Evolutionary conservation across 2,797 vertebrate genomes (phyloP).

Genomic region (Myioborus miniatus): DNA sequence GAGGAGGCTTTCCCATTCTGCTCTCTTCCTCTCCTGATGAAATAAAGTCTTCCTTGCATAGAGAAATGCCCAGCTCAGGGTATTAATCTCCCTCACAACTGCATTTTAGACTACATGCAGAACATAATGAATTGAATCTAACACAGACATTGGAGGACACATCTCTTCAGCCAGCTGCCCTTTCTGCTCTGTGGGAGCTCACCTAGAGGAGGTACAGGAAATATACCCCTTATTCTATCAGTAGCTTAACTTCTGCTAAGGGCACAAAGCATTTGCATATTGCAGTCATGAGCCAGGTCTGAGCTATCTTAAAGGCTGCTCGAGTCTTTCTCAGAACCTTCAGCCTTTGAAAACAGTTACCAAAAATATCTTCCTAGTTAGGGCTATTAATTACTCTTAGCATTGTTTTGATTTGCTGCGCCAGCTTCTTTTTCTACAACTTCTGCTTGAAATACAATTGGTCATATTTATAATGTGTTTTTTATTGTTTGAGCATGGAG

Average conservation of each 20-base stretch:
- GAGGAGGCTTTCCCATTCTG: neutral
- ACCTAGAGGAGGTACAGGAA: neutral
- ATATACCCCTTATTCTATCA: neutral
- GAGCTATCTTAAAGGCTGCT: neutral
- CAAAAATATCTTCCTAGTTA: neutral
- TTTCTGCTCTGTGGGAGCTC: neutral
- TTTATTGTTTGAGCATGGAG: neutral
- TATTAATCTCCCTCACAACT: neutral
- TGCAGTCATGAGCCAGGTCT: rapidly evolving
- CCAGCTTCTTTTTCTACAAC: neutral
- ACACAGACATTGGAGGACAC: neutral
- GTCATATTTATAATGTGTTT: neutral
- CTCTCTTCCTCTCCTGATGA: neutral
- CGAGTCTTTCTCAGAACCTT: neutral
- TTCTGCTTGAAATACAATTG: neutral
- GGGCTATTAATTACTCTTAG: neutral
- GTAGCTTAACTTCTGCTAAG: neutral
- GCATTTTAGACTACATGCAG: neutral
- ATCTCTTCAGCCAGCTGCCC: neutral
- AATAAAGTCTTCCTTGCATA: neutral
- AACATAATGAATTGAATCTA: neutral
- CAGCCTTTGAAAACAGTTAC: neutral
- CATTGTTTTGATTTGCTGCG: neutral
- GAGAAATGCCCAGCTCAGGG: neutral
- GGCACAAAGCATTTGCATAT: neutral